Evolutionary conservation across 2,888 invertebrate species (phyloP).

Genomic region (Yponomeuta cagnagella): DNA sequence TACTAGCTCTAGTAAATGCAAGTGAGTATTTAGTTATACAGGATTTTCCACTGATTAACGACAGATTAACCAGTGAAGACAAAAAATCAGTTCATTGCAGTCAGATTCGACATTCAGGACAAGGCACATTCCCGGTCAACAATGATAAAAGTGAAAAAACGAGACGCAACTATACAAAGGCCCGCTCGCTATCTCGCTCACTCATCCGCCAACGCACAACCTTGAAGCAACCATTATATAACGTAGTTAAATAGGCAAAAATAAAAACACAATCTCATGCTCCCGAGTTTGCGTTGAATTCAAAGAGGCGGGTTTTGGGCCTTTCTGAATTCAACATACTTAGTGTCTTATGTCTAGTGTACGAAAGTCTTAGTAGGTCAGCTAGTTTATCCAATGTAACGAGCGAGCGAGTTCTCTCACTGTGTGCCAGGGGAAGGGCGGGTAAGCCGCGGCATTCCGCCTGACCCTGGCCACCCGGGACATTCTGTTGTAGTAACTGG

Average conservation of each 20-base stretch:
- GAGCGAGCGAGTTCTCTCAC: slow-evolving; percentile 81
- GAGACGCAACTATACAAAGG: background rate
- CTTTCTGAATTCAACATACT: slow-evolving; percentile 65
- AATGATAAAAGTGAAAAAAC: no score
- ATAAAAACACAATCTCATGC: slow-evolving; percentile 14
- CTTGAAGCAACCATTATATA: background rate
- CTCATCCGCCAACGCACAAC: background rate
- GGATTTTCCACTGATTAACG: slow-evolving; percentile 49
- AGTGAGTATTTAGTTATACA: slow-evolving; percentile 42
- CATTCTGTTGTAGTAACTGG: slow-evolving; percentile 63
- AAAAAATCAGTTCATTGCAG: background rate
- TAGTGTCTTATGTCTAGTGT: slow-evolving; percentile 34
- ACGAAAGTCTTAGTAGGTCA: background rate
- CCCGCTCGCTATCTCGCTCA: background rate
- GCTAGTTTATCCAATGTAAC: slow-evolving; percentile 78
- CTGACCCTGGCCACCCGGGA: slow-evolving; percentile 55
- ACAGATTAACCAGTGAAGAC: slow-evolving; percentile 30
- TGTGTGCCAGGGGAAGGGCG: slow-evolving; percentile 87
- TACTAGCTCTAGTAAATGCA: slow-evolving; percentile 38
- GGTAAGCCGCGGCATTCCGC: slow-evolving; percentile 63
- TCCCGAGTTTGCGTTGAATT: slow-evolving; percentile 58
- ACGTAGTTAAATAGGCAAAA: background rate
- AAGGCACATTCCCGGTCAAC: no score
- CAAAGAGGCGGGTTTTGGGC: slow-evolving; percentile 52
- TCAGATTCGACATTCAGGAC: background rate